Evolutionary conservation across 92 coral and sea anemone species (phyloP).

Genomic region (Actinostola sp.): DNA sequence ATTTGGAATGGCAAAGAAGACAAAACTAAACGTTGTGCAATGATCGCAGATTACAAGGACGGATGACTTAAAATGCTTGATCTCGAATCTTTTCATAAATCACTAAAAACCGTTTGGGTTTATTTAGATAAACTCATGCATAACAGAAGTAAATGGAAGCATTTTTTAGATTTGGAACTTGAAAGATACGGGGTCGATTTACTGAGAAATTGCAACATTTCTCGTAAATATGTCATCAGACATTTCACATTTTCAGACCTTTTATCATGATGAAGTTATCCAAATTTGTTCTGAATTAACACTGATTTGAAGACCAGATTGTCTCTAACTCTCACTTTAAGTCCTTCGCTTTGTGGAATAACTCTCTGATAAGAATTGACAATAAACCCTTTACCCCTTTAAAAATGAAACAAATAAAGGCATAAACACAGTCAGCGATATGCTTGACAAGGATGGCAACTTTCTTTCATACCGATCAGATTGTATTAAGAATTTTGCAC

Average conservation of each 20-base stretch:
- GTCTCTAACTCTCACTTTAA: not conserved
- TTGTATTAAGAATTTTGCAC: not conserved
- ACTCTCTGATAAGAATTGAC: constrained; percentile 3
- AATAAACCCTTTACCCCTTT: not conserved
- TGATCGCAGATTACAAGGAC: too few relatives aligned
- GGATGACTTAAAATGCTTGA: too few relatives aligned
- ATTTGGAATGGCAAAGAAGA: too few relatives aligned
- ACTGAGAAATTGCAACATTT: not conserved
- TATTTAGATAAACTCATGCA: too few relatives aligned
- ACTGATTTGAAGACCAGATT: not conserved
- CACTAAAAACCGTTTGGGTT: too few relatives aligned
- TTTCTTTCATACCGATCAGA: not conserved
- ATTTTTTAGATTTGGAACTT: not conserved
- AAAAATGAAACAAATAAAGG: not conserved
- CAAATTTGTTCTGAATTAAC: not conserved
- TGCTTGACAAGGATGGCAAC: not conserved
- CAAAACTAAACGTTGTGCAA: too few relatives aligned
- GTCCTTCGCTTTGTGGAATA: too few relatives aligned
- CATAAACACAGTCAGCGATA: not conserved
- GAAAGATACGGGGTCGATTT: not conserved
- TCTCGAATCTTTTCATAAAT: too few relatives aligned
- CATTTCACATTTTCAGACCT: not conserved
- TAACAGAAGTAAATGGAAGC: constrained; percentile 11
- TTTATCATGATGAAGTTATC: not conserved
- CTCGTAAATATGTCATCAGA: not conserved